These are phyloP conservation scores for Arizona elegans DNA, from an alignment of 2,113 vertebrate genomes.

Conservation along the genomic window DNA sequence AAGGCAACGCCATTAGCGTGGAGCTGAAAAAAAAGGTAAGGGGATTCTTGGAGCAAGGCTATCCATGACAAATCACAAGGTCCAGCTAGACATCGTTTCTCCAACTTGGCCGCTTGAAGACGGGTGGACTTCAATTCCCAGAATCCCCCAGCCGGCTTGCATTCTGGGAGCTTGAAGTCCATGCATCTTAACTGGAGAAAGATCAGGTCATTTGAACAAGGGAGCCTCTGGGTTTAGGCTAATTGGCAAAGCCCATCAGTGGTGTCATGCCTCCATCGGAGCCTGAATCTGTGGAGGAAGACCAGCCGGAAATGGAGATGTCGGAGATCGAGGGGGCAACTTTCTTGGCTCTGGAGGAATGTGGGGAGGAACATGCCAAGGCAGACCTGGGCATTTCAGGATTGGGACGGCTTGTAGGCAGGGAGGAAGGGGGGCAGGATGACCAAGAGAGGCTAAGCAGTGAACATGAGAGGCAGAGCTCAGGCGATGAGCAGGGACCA, in stretches of 20 bases:
- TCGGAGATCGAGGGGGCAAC: too few species aligned
- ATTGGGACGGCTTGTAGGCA: too few species aligned
- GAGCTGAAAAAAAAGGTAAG: conserved; percentile 96
- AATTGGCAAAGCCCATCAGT: neutral
- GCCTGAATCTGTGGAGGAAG: too few species aligned
- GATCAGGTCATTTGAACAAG: neutral
- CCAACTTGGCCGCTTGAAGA: neutral
- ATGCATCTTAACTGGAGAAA: neutral
- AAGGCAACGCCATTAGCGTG: conserved; percentile 97
- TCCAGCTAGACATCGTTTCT: neutral
- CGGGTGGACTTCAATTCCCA: neutral
- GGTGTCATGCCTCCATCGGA: too few species aligned
- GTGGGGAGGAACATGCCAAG: too few species aligned
- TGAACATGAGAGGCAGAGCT: too few species aligned
- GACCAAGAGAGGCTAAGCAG: too few species aligned
- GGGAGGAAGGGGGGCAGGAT: too few species aligned
- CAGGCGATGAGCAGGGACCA: too few species aligned
- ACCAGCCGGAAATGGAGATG: too few species aligned
- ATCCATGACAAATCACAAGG: accelerated
- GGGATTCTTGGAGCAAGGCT: neutral
- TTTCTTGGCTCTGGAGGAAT: too few species aligned
- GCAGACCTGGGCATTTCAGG: too few species aligned
- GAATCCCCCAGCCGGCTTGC: neutral
- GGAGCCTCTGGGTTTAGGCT: neutral
- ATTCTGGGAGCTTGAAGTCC: neutral